Evolutionary conservation across 2,888 invertebrate species (phyloP).

Genomic region (Dryobota labecula): DNA sequence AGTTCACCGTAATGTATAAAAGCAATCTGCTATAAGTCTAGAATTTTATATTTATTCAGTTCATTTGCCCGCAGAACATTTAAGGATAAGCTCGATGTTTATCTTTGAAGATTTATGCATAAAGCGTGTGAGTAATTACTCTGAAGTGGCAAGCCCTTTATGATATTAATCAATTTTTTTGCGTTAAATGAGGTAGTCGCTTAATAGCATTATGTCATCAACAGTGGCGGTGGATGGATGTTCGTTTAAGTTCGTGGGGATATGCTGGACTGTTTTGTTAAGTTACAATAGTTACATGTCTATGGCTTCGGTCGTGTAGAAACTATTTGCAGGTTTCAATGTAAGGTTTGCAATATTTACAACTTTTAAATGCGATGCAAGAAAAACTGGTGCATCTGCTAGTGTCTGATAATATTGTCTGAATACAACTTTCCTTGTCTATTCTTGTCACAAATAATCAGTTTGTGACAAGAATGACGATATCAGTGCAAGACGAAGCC

Average conservation of each 20-base stretch:
- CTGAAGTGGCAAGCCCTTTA: slow-evolving; percentile 20
- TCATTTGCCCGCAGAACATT: slow-evolving; percentile 34
- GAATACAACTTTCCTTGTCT: neutral
- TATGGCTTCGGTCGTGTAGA: too few species aligned
- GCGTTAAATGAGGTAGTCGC: slow-evolving; percentile 10
- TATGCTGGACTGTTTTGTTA: too few species aligned
- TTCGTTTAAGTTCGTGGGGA: neutral
- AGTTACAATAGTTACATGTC: too few species aligned
- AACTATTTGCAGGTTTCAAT: too few species aligned
- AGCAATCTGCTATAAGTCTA: slow-evolving; percentile 8
- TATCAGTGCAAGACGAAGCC: neutral
- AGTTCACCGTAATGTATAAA: neutral
- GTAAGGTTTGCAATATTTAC: neutral
- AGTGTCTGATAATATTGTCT: neutral
- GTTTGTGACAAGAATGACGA: too few species aligned
- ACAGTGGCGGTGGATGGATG: neutral
- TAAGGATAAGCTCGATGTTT: slow-evolving; percentile 43
- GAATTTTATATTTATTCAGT: slow-evolving; percentile 36
- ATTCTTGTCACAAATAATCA: neutral
- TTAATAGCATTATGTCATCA: slow-evolving; percentile 29
- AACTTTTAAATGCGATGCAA: neutral
- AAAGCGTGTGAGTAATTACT: slow-evolving; percentile 50
- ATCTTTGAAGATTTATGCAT: slow-evolving; percentile 54
- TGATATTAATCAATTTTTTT: slow-evolving; percentile 41
- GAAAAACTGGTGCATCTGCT: neutral